Percentiles rank a stretch among this genome's conserved stretches.
These are phyloP conservation scores for Calidris pugnax DNA, from an alignment of 2,113 vertebrate genomes.

Conservation along the genomic window DNA sequence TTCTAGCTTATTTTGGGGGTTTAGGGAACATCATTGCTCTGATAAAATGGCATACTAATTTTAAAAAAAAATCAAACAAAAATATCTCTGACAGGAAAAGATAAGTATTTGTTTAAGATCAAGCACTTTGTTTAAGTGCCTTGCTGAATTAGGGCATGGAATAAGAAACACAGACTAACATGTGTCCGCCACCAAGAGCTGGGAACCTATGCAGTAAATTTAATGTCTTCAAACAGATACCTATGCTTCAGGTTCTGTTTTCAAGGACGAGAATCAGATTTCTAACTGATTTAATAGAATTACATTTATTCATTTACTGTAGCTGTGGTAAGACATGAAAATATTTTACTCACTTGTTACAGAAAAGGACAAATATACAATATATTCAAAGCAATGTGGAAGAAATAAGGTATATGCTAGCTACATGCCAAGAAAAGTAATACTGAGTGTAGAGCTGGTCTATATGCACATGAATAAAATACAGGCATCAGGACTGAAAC, in stretches of 20 bases:
- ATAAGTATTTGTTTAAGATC: neutral
- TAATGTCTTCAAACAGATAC: constrained; percentile 53
- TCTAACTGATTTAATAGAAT: constrained; percentile 62
- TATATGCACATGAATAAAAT: constrained; percentile 25
- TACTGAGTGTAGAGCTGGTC: constrained; percentile 6
- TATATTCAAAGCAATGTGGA: neutral
- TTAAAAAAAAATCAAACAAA: neutral
- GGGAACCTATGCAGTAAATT: neutral
- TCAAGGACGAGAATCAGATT: constrained; percentile 67
- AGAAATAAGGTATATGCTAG: constrained; percentile 2
- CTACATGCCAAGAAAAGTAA: neutral
- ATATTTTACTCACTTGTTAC: constrained; percentile 2
- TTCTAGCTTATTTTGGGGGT: neutral
- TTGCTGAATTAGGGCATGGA: neutral
- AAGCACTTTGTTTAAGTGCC: neutral
- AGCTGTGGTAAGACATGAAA: constrained; percentile 14
- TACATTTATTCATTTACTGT: constrained; percentile 43
- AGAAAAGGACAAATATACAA: neutral
- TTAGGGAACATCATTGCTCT: neutral
- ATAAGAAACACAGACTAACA: neutral
- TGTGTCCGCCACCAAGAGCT: neutral
- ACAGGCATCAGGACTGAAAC: neutral
- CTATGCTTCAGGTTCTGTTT: constrained; percentile 53
- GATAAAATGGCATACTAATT: neutral
- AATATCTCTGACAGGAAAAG: neutral